A percentile compares a stretch with the other conserved stretches of the same genome.
Evolutionary conservation across 1,140 invertebrate species (phyloP).

Genomic region (Brachionus sp.): DNA sequence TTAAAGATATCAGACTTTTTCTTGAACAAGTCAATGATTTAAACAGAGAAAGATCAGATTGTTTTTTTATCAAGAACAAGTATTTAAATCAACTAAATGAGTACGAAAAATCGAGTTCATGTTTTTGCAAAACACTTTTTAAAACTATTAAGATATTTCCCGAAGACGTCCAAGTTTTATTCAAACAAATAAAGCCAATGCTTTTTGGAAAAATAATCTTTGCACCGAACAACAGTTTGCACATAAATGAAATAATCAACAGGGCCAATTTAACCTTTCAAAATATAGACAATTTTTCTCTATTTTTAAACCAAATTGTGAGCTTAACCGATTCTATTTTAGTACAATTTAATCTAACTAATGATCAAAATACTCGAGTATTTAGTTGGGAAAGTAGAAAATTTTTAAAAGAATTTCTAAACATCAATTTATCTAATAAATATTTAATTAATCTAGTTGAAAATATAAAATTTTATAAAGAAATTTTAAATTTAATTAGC

Average conservation of each 20-base stretch:
- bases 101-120: conserved; percentile 54
- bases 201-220: conserved; percentile 62
- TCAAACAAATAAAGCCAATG: conserved; percentile 62
- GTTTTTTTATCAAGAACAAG: conserved; percentile 5
- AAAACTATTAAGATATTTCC: conserved; percentile 47
- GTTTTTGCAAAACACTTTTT: conserved; percentile 51
- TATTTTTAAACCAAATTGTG: background rate
- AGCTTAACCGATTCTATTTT: background rate
- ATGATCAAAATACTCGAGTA: background rate
- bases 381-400: background rate
- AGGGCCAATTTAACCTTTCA: conserved; percentile 51
- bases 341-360: background rate
- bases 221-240: conserved; percentile 59
- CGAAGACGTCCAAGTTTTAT: conserved; percentile 56
- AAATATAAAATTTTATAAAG: conserved; percentile 1
- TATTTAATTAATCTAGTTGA: background rate
- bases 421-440: background rate
- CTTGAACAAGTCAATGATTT: conserved; percentile 10
- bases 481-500: background rate
- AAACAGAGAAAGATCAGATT: background rate
- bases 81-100: background rate
- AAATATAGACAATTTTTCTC: conserved; percentile 17
- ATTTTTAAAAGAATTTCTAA: background rate
- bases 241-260: conserved; percentile 46
- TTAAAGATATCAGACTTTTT: background rate